Evolutionary conservation across 2,113 vertebrate genomes (phyloP), one percentile per base, ranked within the genome.

Genomic region (Rattus rattus): DNA sequence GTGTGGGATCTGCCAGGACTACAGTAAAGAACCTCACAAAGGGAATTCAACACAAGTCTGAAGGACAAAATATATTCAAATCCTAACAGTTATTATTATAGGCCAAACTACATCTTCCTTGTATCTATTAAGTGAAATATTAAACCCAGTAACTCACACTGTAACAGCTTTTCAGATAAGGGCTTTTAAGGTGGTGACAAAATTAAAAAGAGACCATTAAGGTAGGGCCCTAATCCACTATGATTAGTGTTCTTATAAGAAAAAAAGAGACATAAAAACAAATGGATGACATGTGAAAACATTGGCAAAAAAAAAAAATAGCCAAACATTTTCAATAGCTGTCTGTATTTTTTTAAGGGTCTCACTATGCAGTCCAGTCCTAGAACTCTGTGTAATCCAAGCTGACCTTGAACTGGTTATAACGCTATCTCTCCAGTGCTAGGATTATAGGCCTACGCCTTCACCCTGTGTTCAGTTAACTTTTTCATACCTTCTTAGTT

Each of bases 161-260:
- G 26, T 49, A 20, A 65, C 36, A 75, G 5, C 26, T 47, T 76
- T 80, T 79, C 43, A 91, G 81, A 95, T 7, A 85, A 56, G 56
- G 70, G 4, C 39, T 26, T 65, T 94, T 54, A 43, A 80, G 76
- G n/a, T n/a, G 8, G 33, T 43, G 36, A 90, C 49, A 61, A 83
- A 94, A 61, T 59, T 83, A 84, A 95, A 85, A 88, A 87, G 47
- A 96, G 61, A 28, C 72, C 33, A 88, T 69, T 85, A 91, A 56
- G 49, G 81, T 54, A 11, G 36, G 39, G 26, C 30, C 54, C 91
- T 92, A 39, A 87, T 36, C 49, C 47, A 87, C 72, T 5, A 89
- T 56, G 47, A 83, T 24, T 88, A 8, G 39, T 39, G 10, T 73
- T 56, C 36, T 86, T 43, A 22, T 13, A 33, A 39, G 81, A 69